These are phyloP conservation scores for Calonectris borealis DNA, from an alignment of 2,113 vertebrate species.

Conservation along the genomic window DNA sequence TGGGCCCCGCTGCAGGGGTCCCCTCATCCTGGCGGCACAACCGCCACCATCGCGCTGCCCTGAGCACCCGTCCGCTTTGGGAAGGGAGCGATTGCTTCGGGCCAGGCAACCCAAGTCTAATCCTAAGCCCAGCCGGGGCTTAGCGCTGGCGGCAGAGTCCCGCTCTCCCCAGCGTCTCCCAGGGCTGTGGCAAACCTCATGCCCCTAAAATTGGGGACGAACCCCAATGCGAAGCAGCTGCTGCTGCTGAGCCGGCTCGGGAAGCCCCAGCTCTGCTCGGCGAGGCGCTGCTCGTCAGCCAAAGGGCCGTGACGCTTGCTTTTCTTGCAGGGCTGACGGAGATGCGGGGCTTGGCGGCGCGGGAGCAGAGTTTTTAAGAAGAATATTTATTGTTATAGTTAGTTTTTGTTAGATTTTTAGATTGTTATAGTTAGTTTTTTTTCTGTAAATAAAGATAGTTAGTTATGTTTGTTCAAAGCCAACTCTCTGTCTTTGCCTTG, in stretches of 20 bases:
- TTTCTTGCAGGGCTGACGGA: background rate
- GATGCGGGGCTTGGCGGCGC: too few relatives aligned
- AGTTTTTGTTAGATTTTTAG: too few relatives aligned
- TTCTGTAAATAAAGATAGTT: background rate
- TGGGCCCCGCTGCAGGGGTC: background rate
- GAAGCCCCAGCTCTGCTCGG: background rate
- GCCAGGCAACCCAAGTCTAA: too few relatives aligned
- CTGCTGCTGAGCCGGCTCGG: background rate
- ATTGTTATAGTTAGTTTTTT: background rate
- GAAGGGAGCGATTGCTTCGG: background rate
- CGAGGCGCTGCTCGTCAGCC: background rate
- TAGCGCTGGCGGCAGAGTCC: background rate
- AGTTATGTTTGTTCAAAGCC: background rate
- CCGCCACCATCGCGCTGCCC: too few relatives aligned
- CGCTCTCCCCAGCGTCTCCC: fast-evolving
- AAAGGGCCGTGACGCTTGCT: background rate
- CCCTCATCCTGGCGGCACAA: background rate
- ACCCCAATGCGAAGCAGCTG: background rate
- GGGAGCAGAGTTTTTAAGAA: background rate
- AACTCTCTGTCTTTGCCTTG: background rate
- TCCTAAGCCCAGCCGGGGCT: background rate
- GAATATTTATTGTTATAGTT: background rate
- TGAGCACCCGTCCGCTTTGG: background rate
- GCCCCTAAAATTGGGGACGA: background rate
- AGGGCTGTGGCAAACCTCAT: background rate